Evolutionary conservation across 1,140 invertebrate genomes (phyloP).

Genomic region (Hylaeus volcanicus): DNA sequence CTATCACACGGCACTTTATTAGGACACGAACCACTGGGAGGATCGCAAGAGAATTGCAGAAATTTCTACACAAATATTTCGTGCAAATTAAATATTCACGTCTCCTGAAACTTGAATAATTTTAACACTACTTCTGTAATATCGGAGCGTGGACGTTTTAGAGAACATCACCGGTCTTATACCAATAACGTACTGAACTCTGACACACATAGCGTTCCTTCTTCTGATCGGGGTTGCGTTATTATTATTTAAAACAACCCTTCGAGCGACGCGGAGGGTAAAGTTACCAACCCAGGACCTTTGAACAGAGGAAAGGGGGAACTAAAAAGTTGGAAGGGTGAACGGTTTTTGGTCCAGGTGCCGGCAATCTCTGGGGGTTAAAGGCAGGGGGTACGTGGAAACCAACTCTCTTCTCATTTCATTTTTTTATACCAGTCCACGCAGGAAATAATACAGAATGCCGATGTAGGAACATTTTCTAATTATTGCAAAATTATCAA

Average conservation of each 20-base stretch:
- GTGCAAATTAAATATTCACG: background rate
- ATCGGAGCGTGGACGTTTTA: background rate
- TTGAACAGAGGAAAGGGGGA: slow-evolving; percentile 65
- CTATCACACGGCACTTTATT: background rate
- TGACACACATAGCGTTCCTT: slow-evolving; percentile 56
- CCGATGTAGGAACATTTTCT: background rate
- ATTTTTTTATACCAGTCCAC: slow-evolving; percentile 22
- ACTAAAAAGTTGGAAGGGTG: slow-evolving; percentile 79
- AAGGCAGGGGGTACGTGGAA: slow-evolving; percentile 69
- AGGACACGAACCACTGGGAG: background rate
- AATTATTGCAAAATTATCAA: background rate
- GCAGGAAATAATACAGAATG: background rate
- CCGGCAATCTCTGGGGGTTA: slow-evolving; percentile 66
- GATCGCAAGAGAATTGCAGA: background rate
- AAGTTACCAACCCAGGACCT: slow-evolving; percentile 66
- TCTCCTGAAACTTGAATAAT: background rate
- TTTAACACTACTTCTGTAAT: background rate
- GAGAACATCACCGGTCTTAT: background rate
- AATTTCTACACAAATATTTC: background rate
- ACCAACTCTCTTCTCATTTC: slow-evolving; percentile 59
- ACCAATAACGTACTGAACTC: background rate
- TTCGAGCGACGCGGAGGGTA: slow-evolving; percentile 74
- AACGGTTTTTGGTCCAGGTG: slow-evolving; percentile 77
- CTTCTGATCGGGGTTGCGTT: slow-evolving; percentile 66
- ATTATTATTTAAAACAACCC: slow-evolving; percentile 81